Percentiles rank a stretch among this genome's conserved stretches.
phyloP scores from a whole-genome alignment of 2,797 vertebrate genomes.

The Channallabes apus region DNA sequence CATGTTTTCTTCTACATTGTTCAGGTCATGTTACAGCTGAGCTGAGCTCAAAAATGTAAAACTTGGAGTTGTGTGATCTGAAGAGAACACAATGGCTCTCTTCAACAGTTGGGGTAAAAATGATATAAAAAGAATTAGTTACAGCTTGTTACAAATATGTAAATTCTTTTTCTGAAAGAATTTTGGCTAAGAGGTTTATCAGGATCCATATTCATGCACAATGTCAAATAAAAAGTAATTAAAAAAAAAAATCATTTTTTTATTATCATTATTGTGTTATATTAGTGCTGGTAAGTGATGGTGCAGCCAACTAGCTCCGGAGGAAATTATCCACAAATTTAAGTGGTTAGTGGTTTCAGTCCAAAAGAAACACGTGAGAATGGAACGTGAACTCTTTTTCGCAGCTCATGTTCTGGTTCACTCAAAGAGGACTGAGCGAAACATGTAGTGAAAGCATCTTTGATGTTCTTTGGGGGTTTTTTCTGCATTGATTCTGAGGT shows the following conservation, averaged over 20 bases:
- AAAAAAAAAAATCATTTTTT: neutral
- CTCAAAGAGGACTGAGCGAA: neutral
- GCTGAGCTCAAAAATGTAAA: neutral
- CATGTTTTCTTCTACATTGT: neutral
- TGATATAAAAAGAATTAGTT: neutral
- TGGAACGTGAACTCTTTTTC: neutral
- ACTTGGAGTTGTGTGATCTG: conserved; percentile 1
- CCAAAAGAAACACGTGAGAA: neutral
- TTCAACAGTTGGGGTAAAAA: neutral
- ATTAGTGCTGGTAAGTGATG: neutral
- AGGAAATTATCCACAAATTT: conserved; percentile 5
- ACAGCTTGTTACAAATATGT: neutral
- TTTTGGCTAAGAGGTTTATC: neutral
- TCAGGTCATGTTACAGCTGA: conserved; percentile 8
- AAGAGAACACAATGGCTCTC: neutral
- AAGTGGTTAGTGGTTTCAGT: neutral
- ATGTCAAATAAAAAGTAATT: neutral
- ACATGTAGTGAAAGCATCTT: neutral
- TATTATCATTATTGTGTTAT: conserved; percentile 2
- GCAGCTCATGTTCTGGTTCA: neutral
- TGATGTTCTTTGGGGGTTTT: neutral
- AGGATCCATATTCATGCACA: neutral
- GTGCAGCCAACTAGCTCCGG: neutral
- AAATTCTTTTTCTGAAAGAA: neutral
- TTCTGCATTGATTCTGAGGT: neutral